Evolutionary conservation across 1,140 invertebrate species (phyloP), one percentile per base, ranked within the genome.

Genomic region (Chrysoperla carnea): DNA sequence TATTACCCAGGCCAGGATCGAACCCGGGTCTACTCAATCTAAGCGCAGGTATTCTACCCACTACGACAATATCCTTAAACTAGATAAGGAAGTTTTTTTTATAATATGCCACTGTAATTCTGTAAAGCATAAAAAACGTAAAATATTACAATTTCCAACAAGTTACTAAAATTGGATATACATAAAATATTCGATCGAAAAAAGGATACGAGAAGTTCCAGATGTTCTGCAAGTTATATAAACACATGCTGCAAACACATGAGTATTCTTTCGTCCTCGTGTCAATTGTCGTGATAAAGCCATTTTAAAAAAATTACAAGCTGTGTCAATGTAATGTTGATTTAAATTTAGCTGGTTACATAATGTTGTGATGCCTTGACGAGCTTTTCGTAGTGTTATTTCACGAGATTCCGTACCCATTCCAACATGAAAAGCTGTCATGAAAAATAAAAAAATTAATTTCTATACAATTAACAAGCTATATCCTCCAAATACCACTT

Each of bases 221-320:
- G 96, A 91, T 14, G 84, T 86, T 46, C 95, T 70, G 55, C 94
- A 98, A 2, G 91, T 94, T 49, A 99, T 89, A 55, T 99, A 99
- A 7, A 99, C 78, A 68, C 94, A 99, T 36, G 95, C 92, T 42
- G 93, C 93, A 59, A 94, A 80, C 44, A 98, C 91, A 53, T 91
- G 84, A n/a, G 75, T 74, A 51, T 85, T 80, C 47, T 83, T 88
- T 17, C 94, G 67, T 29, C 95, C 95, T 54, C 89, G 75, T 1
- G 93, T 98, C 14, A 98, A 64, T 55, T 91, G 77, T 47, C 78
- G 62, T 39, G 70, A 71, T n/a, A 96, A 60, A 27, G 92, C 94
- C 81, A 97, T 84, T 68, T 94, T 96, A 60, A 94, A 99, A 63
- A 96, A 96, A 55, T 89, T 92, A 48, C 87, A 84, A 5, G 93